Evolutionary conservation across 2,888 invertebrate genomes (phyloP), one percentile per base, ranked within the genome.

Genomic region (Drosophila nigritarsus): DNA sequence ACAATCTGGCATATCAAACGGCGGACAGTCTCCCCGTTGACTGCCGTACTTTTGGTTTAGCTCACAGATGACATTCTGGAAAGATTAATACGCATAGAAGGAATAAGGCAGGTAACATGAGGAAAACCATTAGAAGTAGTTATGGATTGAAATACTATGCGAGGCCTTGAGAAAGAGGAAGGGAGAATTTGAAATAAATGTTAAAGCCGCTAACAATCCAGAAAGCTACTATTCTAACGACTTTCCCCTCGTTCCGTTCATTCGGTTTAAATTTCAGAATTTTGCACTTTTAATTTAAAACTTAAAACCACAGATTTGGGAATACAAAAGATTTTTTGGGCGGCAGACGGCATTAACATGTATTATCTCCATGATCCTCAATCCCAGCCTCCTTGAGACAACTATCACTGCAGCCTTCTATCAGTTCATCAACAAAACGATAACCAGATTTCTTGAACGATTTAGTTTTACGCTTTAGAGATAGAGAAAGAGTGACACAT

Each of bases 1-100:
- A 36, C 81, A 80, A 13, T 80, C 70, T 8, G 78, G 72, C 8
- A 83, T 80, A 36, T 90, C 86, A 27, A 87, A 78, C 1, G 80
- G 56, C 36, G 77, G 64, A 73, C 87, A 69, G 61, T 83, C 53
- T 61, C 60, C 72, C 60, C 69, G 74, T 72, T 83, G 61, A 76
- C 65, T 67, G 15, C 72, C 63, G 40, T 73, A 80, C 60, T 70
- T 72, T 63, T 88, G 20, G 30, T 78, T 80, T 1, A 91, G 72
- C 49, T 89, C 87, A 30, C 85, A 82, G 13, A 92, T 79, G 29
- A 91, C 89, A 11, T 53, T 72, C 91, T 90, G 29, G n/a, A 65
- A 27, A 55, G 20, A 36, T 11, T n/a, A 58, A 64, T 3, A 30
- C 18, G 24, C 20, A 42, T 24, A 67, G 73, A 42, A 49, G 38